These are phyloP conservation scores for Gari tellinella DNA, from an alignment of 2,888 invertebrate species.

Conservation along the genomic window DNA sequence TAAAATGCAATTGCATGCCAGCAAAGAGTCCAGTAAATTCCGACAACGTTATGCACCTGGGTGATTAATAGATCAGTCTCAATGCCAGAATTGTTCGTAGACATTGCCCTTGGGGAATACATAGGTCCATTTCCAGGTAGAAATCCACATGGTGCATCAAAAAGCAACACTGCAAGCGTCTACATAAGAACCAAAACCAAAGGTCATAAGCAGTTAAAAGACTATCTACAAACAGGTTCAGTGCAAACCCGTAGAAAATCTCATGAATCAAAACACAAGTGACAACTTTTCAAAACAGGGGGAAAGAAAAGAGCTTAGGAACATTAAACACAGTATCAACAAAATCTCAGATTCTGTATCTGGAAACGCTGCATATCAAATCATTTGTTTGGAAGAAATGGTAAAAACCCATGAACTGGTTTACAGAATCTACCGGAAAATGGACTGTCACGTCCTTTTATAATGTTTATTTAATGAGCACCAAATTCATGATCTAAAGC, in stretches of 20 bases:
- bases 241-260: constrained; percentile 20
- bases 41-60: too few species aligned
- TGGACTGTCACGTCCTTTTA: constrained; percentile 23
- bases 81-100: too few species aligned
- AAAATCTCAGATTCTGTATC: background rate
- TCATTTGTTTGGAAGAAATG: constrained; percentile 49
- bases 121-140: too few species aligned
- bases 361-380: constrained; percentile 35
- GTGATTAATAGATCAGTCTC: too few species aligned
- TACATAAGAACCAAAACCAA: constrained; percentile 18
- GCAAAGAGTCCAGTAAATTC: too few species aligned
- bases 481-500: too few species aligned
- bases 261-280: constrained; percentile 6
- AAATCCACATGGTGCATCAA: background rate
- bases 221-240: background rate
- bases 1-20: constrained; percentile 12
- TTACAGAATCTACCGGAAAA: constrained; percentile 32
- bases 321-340: constrained; percentile 15
- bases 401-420: constrained; percentile 31
- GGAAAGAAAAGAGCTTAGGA: constrained; percentile 20
- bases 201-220: constrained; percentile 1
- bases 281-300: constrained; percentile 10
- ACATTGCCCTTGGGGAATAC: too few species aligned
- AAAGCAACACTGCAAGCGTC: background rate
- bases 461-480: constrained; percentile 36